Base-by-base conservation (phyloP, 2,113 vertebrate genomes). In the Zapus hudsonius region DNA sequence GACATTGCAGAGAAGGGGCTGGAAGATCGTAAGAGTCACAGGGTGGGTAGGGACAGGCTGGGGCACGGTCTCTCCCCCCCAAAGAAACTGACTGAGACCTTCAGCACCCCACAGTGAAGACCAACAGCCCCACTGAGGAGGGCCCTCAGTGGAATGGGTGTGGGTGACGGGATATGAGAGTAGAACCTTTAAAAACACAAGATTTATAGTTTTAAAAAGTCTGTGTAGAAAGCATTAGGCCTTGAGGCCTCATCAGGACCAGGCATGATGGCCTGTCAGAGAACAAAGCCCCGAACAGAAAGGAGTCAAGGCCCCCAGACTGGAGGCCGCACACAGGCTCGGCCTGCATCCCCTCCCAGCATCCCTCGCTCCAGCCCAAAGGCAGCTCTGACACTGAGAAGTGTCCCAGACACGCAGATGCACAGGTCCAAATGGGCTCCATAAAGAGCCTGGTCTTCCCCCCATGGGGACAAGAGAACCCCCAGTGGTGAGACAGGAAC, bases 201-300 rank as follows among this genome's bases (percentile, higher is more conserved):
- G n/a, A n/a, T n/a, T n/a, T n/a, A n/a, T n/a, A n/a, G n/a, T n/a
- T n/a, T n/a, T n/a, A 57, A 57, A 57, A 57, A 12, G 17, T 29
- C 31, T 72, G 8, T n/a, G 38, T n/a, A 86, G 69, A 88, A 83
- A 80, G 52, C 47, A 82, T 22, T 42, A 63, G 63, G 9, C 72
- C 66, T 57, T 70, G 69, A 42, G 22, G n/a, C 9, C 11, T 94
- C 70, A 89, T n/a, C 83, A 90, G 88, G 33, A 84, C 67, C 27
- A 57, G 8, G 59, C 0, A 59, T 33, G 80, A 79, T 38, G 42
- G 55, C 36, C 33, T 47, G 1, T 40, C 55, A 36, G 19, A 0
- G 59, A 64, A 79, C 1, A 63, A 76, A 91, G 38, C 22, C 25
- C 55, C 31, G 72, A 59, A 93, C 6, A 40, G 82, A 33, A 87